Percentiles rank a stretch among this genome's conserved stretches.
Evolutionary conservation across 2,113 vertebrate genomes (phyloP).

Genomic region (Halichoeres trimaculatus): DNA sequence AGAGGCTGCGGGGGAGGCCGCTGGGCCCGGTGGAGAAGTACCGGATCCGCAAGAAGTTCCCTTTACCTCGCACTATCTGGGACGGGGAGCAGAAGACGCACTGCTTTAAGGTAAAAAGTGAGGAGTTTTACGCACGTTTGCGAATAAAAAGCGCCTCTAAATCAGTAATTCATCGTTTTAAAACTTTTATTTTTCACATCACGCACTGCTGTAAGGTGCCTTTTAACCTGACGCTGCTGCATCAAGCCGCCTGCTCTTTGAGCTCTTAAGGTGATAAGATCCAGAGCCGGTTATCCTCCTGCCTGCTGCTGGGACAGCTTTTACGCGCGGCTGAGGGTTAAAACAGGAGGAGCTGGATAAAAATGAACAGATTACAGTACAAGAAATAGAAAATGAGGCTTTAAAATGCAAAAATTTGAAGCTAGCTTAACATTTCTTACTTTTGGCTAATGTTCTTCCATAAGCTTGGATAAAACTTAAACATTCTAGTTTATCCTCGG

Average conservation of each 20-base stretch:
- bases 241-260: slow-evolving; percentile 34
- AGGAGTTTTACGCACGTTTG: background rate
- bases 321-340: background rate
- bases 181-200: too few relatives aligned
- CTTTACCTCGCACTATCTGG: slow-evolving; percentile 86
- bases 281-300: slow-evolving; percentile 34
- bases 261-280: slow-evolving; percentile 60
- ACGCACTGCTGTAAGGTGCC: background rate
- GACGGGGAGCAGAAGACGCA: slow-evolving; percentile 88
- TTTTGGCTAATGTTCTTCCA: too few relatives aligned
- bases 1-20: slow-evolving; percentile 82
- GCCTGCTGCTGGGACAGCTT: slow-evolving; percentile 12
- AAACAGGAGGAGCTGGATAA: slow-evolving; percentile 1
- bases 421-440: background rate
- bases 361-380: too few relatives aligned
- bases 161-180: too few relatives aligned
- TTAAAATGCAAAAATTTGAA: background rate
- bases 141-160: too few relatives aligned
- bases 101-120: slow-evolving; percentile 83
- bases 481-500: background rate
- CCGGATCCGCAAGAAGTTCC: slow-evolving; percentile 88
- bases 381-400: too few relatives aligned
- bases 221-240: slow-evolving; percentile 14
- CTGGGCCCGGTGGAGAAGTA: slow-evolving; percentile 87
- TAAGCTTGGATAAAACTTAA: background rate